These are phyloP conservation scores for zebrafish (Danio rerio) DNA, from an alignment of 2,113 vertebrate species.

Conservation along the genomic window GRCz12tu NC_133191.1:34237501-34238000, in stretches of 20 bases:
- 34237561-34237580: neutral
- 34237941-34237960: constrained; percentile 44
- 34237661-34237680: constrained; percentile 23
- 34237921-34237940: constrained; percentile 44
- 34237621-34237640: constrained; percentile 61
- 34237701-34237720: constrained; percentile 60
- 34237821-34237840: constrained; percentile 72
- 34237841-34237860: constrained; percentile 11
- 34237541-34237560: neutral
- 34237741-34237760: constrained; percentile 63
- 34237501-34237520: neutral
- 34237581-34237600: neutral
- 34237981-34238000: constrained; percentile 21
- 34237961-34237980: constrained; percentile 17
- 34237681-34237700: constrained; percentile 52
- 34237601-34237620: neutral
- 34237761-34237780: constrained; percentile 63
- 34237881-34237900: constrained; percentile 39
- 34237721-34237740: constrained; percentile 56
- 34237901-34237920: constrained; percentile 56
- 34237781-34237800: constrained; percentile 67
- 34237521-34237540: neutral
- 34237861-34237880: constrained; percentile 29
- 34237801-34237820: constrained; percentile 67
- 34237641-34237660: constrained; percentile 54